Base-by-base conservation (phyloP, 1,140 invertebrate species). In the Apis florea region DNA sequence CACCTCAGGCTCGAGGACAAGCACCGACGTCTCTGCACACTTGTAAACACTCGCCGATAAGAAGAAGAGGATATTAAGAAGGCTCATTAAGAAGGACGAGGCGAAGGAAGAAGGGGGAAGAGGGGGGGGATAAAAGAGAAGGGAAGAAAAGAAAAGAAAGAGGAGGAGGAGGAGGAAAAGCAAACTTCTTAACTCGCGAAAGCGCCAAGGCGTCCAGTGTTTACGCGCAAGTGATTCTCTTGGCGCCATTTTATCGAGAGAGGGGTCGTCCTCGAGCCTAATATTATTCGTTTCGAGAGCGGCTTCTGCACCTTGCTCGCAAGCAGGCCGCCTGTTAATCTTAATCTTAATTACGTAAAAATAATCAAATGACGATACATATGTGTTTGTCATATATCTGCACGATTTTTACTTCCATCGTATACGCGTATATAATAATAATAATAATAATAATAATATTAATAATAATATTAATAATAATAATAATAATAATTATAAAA, bases 1-100 rank as follows among this genome's bases (percentile, higher is more conserved):
- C 92, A 93, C 92, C 93, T 93, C 92, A 88, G 93, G 91, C 93
- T 93, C 92, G 90, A 93, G 93, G 93, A 94, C 93, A 93, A 93
- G 93, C 91, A 90, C 87, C 82, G 82, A 83, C 88, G 83, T 89
- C 78, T 88, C 82, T 83, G 83, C 82, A 79, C 71, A 75, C 84
- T 87, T 77, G 86, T 78, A 70, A 85, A 85, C 84, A 88, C 79
- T 83, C 69, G 68, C 63, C 83, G 59, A 71, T 82, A 81, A 86
- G 82, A 89, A 85, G 76, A 69, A 81, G 54, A 85, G 86, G 86
- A 79, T 89, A 90, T 88, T 85, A 87, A n/a, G 84, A 88, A 90
- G 84, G 85, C 89, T 89, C 86, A 85, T 91, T 86, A 86, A 87
- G 79, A 81, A 81, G 86, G 85, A 75, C 79, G 83, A 82, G 73